Evolutionary conservation across 2,888 invertebrate genomes (phyloP).

Genomic region (Ctenicera cuprea): DNA sequence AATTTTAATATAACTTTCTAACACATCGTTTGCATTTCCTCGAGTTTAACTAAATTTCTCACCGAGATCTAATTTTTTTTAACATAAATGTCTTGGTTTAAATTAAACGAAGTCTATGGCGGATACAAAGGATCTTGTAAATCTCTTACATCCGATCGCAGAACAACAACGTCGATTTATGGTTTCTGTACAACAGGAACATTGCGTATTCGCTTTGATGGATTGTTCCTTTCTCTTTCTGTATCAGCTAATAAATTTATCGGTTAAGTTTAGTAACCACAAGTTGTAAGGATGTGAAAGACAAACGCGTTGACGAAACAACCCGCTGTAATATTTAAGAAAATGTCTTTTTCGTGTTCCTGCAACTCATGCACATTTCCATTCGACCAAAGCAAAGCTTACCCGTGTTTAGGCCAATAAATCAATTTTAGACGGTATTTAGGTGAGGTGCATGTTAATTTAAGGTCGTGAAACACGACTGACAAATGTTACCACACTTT

Average conservation of each 20-base stretch:
- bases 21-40: too few relatives aligned
- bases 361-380: conserved; percentile 13
- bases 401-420: conserved; percentile 9
- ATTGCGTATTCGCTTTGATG: conserved; percentile 53
- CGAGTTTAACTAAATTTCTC: too few relatives aligned
- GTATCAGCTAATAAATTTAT: conserved; percentile 31
- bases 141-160: conserved; percentile 68
- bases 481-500: conserved; percentile 7
- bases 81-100: too few relatives aligned
- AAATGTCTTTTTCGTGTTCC: conserved; percentile 23
- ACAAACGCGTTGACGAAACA: conserved; percentile 1
- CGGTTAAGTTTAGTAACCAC: conserved; percentile 5
- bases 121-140: conserved; percentile 65
- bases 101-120: conserved; percentile 41
- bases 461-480: conserved; percentile 36
- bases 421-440: conserved; percentile 33
- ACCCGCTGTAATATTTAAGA: not conserved
- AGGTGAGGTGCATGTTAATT: conserved; percentile 23
- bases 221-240: conserved; percentile 46
- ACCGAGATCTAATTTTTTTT: too few relatives aligned
- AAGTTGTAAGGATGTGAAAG: conserved; percentile 4
- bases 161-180: conserved; percentile 65
- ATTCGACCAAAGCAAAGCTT: conserved; percentile 13
- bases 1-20: too few relatives aligned
- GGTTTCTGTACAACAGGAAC: conserved; percentile 56